Evolutionary conservation across 2,888 invertebrate species (phyloP), one percentile per base, ranked within the genome.

Genomic region (Formica aserva): DNA sequence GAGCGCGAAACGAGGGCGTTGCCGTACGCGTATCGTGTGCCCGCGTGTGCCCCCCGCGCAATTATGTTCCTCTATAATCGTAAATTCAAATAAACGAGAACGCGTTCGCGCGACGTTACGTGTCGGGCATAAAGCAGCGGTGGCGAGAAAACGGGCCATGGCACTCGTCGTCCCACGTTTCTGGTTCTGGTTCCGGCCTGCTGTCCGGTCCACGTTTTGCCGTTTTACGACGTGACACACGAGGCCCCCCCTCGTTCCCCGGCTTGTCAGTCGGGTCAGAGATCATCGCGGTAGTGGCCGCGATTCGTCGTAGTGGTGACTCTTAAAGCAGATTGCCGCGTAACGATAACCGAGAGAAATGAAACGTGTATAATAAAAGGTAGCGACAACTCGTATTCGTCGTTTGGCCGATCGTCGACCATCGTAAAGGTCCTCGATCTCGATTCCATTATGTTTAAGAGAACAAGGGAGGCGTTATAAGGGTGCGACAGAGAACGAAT

Each of bases 31-130:
- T 62, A 38, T 38, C 77, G n/a, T 3, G 77, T 48, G 11, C 55
- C 38, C 48, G 76, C 45, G 52, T 18, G 52, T 57, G 55, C 48
- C 62, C 82, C 13, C 45, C 45, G n/a, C 52, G 52, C 52, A 52
- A 82, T 86, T 85, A 86, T 69, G 82, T 80, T 84, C 74, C 84
- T 88, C 84, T 85, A 85, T 82, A 88, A 86, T 80, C 89, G 90
- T 93, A 93, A 94, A 94, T 93, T 92, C 92, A 90, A 92, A 93
- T 92, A 92, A 94, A 93, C 92, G 92, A 91, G 93, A 93, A 92
- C 92, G 88, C 87, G 91, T 88, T 88, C 83, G 83, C 86, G 85
- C 88, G 87, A 90, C 90, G 89, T 86, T 93, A 94, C 94, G 93
- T 93, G 94, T 93, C 91, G 90, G 88, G 93, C 93, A 94, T 93